Evolutionary conservation across 2,113 vertebrate species (phyloP), one percentile per base, ranked within the genome.

Genomic region (Reinhardtius hippoglossoides): DNA sequence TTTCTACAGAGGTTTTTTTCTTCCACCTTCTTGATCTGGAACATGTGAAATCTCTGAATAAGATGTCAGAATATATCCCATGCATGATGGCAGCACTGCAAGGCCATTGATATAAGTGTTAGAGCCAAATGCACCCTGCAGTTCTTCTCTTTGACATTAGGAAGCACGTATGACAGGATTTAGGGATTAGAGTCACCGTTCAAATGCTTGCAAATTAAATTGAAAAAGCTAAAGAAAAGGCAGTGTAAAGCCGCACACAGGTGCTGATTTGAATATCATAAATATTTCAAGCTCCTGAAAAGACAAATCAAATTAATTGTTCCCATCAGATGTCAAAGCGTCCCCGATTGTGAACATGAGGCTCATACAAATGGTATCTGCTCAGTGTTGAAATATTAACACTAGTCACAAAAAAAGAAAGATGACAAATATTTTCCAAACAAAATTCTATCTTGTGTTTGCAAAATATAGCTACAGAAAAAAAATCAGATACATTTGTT

Each of bases 231-330:
- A 61, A 54, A 2, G 5, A 12, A 50, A 15, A 24, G 1, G 2
- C 9, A n/a, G 62, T 54, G 71, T 6, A 64, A 37, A 67, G 27
- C 40, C 12, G 18, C 2, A 26, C 63, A n/a, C n/a, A 21, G 26
- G 55, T 10, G 66, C 59, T 74, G 18, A 67, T 61, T 57, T 64
- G 4, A 77, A 68, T 37, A 12, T 59, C 20, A 75, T 78, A 56
- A 69, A 87, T 71, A 63, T 64, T 23, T 71, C 3, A 81, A 35
- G 23, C 56, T 48, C 9, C 57, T 67, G 37, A 31, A 75, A 57
- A 20, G 42, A 18, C 18, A 54, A 71, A 74, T 71, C 14, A 48
- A 80, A 87, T 65, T 1, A 54, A 57, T 75, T 13, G 56, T 31
- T 63, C n/a, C 59, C 37, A 64, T 8, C 3, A 0, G 44, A 66